A percentile compares a stretch with the other conserved stretches of the same genome.
Evolutionary conservation across 2,888 invertebrate genomes (phyloP).

Genomic region (Andrena praecox): DNA sequence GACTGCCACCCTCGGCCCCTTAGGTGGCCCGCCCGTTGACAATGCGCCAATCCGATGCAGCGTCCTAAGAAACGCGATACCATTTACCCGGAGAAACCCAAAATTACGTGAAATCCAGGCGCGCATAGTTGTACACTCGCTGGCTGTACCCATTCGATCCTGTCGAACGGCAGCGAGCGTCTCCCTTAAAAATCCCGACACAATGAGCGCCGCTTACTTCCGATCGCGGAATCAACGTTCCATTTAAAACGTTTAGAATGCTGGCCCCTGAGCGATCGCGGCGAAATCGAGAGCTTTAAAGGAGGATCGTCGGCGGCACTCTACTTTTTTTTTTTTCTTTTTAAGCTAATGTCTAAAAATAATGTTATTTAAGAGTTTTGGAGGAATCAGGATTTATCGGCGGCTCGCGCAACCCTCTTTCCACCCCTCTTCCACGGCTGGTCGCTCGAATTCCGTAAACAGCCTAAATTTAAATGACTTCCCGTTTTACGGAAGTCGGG

Average conservation of each 20-base stretch:
- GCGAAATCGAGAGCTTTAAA: not conserved
- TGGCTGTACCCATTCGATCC: conserved; percentile 26
- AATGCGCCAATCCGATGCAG: conserved; percentile 72
- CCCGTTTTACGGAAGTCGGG: conserved; percentile 64
- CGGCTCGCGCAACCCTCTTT: conserved; percentile 1
- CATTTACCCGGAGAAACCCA: conserved; percentile 78
- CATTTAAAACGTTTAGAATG: too few species aligned
- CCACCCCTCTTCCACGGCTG: conserved; percentile 36
- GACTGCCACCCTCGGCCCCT: conserved; percentile 69
- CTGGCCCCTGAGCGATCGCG: not conserved
- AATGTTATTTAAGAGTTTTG: not conserved
- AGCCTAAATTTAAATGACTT: conserved; percentile 71
- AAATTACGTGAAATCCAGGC: conserved; percentile 78
- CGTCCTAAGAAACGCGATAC: conserved; percentile 80
- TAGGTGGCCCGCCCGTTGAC: conserved; percentile 72
- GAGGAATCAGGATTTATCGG: conserved; percentile 47
- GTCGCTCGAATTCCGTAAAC: conserved; percentile 60
- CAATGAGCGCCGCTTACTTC: conserved; percentile 1
- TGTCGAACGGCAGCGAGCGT: not conserved
- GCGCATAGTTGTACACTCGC: conserved; percentile 35
- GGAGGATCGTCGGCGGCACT: not conserved
- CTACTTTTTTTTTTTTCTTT: not conserved
- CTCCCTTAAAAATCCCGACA: not conserved
- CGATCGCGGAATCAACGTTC: not conserved
- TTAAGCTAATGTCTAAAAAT: conserved; percentile 34